Evolutionary conservation across 2,113 vertebrate genomes (phyloP).

Genomic region (Rhinogobius similis): DNA sequence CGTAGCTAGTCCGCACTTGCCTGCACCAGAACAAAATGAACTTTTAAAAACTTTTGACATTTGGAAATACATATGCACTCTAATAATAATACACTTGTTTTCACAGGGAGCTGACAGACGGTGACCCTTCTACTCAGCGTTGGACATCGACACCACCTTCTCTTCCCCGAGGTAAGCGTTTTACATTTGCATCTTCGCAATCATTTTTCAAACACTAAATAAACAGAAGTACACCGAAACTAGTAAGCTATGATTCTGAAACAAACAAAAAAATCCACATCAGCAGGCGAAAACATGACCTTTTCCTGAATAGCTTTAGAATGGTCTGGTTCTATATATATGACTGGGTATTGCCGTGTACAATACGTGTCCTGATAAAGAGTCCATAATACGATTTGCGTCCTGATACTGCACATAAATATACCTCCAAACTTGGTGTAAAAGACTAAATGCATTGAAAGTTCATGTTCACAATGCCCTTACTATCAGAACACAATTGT

Average conservation of each 20-base stretch:
- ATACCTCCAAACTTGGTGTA: no score
- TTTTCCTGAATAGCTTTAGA: no score
- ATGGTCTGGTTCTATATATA: background rate
- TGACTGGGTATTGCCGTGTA: no score
- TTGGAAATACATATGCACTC: slow-evolving; percentile 24
- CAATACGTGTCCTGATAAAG: no score
- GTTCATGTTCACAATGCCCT: no score
- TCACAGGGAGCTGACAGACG: slow-evolving; percentile 63
- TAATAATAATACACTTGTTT: slow-evolving; percentile 47
- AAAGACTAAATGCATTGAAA: no score
- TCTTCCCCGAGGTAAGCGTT: slow-evolving; percentile 71
- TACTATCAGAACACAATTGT: no score
- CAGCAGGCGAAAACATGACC: background rate
- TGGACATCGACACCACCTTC: slow-evolving; percentile 60
- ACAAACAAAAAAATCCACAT: background rate
- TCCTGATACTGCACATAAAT: no score
- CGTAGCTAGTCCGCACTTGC: slow-evolving; percentile 60
- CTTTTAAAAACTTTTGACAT: slow-evolving; percentile 11
- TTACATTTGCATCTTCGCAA: slow-evolving; percentile 47
- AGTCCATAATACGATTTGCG: no score
- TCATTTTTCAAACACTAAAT: slow-evolving; percentile 53
- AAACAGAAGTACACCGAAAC: no score
- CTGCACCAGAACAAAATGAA: slow-evolving; percentile 23
- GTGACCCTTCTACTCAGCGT: slow-evolving; percentile 56
- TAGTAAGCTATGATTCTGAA: background rate